Base-by-base conservation (phyloP, 2,113 vertebrate genomes). In the Crypturellus undulatus region DNA sequence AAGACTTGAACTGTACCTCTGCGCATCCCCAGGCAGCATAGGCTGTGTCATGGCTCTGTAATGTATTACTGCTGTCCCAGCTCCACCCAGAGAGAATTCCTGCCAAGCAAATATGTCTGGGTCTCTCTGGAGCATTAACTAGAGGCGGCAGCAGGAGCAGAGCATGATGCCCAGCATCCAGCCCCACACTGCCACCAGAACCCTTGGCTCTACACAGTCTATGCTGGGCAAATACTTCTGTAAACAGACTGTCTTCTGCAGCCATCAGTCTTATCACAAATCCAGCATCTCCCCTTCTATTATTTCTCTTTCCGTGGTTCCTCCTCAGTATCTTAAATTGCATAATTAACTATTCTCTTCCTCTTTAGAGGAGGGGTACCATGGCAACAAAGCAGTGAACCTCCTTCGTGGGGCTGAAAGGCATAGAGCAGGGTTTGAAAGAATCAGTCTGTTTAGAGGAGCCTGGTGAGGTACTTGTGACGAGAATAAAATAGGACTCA, bases 361-460 rank as follows among this genome's bases (percentile, higher is more conserved):
- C 87, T 86, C 94, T 97, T 97, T 92, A 96, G 95, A 97, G 97
- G 94, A 94, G 87, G 86, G 97, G 51, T 96, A 70, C 97, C 97
- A 98, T 98, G 94, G 97, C 95, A 98, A 98, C 97, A 72, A 94
- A 82, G 95, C 96, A 95, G 88, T 36, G 91, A 97, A 96, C 97
- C 96, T 96, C 96, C 95, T 97, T 96, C 91, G 19, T 84, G 91
- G 82, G 79, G 89, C 94, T 89, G 90, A 96, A 93, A 93, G 78
- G 89, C 75, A 78, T 67, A 56, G 40, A 0, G 82, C 65, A 91
- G 94, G 59, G 92, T 96, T 94, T 90, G 95, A 94, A 95, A 95
- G 90, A 91, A 94, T 75, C 90, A 30, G 79, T 75, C 92, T 93
- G 93, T 87, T 84, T 78, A 77, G 90, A 93, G 89, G 91, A 94